Conservation (phyloP, 2,113 vertebrate species). For the Oncorhynchus keta region DNA sequence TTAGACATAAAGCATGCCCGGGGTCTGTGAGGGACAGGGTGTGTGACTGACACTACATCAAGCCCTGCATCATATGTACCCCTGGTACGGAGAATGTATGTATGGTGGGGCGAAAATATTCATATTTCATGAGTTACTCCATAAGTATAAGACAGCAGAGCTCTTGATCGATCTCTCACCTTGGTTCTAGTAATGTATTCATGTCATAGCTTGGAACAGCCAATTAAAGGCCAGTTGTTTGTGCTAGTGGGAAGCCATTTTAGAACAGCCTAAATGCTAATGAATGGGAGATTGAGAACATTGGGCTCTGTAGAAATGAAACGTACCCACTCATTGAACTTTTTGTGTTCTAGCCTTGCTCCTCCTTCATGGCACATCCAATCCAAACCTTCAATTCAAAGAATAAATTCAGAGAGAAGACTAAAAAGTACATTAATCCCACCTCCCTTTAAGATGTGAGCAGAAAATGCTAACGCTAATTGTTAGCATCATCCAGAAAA, state of each 20-base stretch:
- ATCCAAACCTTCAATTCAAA: not conserved
- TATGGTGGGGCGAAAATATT: not conserved
- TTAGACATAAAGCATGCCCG: not conserved
- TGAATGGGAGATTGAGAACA: not conserved
- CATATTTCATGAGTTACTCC: not conserved
- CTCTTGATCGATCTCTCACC: no score
- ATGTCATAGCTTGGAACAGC: no score
- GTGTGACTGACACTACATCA: not conserved
- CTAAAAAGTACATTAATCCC: not conserved
- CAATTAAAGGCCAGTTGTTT: not conserved
- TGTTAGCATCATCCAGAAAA: not conserved
- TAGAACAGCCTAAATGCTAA: not conserved
- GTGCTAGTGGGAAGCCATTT: not conserved
- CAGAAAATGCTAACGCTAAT: not conserved
- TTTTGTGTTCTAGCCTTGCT: slow-evolving; percentile 13
- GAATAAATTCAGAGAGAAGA: not conserved
- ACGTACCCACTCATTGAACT: not conserved
- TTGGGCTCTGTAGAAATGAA: not conserved
- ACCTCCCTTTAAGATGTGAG: not conserved
- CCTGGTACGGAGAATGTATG: not conserved
- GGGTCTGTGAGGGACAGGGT: not conserved
- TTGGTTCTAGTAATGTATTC: no score
- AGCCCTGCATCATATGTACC: not conserved
- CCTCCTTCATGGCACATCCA: not conserved
- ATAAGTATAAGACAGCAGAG: not conserved